Conservation (phyloP, 2,113 vertebrate genomes). For the Laticauda laticaudata region DNA sequence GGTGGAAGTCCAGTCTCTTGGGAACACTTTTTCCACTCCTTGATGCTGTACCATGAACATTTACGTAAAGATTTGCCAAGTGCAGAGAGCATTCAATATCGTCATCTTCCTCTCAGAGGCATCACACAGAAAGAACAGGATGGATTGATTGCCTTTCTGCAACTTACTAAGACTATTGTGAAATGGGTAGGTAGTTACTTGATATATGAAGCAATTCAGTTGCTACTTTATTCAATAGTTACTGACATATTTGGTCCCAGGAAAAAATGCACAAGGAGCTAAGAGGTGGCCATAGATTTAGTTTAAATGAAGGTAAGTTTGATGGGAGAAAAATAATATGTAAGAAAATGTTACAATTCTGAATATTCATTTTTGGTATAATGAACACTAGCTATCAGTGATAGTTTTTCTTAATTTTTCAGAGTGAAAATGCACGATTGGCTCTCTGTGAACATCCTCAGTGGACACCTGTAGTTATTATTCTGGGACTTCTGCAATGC, state of each 20-base stretch:
- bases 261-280: neutral
- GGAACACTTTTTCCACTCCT: constrained; percentile 97
- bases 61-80: constrained; percentile 91
- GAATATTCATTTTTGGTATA: neutral
- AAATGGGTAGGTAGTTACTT: constrained; percentile 79
- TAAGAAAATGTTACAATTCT: neutral
- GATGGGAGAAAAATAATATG: neutral
- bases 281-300: neutral
- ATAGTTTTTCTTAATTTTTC: neutral
- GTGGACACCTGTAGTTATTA: constrained; percentile 95
- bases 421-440: constrained; percentile 96
- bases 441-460: constrained; percentile 95
- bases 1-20: constrained; percentile 93
- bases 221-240: neutral
- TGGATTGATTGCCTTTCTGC: constrained; percentile 88
- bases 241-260: neutral
- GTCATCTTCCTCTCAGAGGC: constrained; percentile 87
- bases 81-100: constrained; percentile 87
- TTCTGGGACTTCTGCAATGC: constrained; percentile 93
- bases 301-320: neutral
- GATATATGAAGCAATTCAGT: neutral
- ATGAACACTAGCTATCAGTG: neutral
- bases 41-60: constrained; percentile 96
- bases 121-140: constrained; percentile 97
- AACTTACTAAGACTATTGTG: constrained; percentile 88